Conservation (phyloP, 2,113 vertebrate species). For the Salminus brasiliensis region DNA sequence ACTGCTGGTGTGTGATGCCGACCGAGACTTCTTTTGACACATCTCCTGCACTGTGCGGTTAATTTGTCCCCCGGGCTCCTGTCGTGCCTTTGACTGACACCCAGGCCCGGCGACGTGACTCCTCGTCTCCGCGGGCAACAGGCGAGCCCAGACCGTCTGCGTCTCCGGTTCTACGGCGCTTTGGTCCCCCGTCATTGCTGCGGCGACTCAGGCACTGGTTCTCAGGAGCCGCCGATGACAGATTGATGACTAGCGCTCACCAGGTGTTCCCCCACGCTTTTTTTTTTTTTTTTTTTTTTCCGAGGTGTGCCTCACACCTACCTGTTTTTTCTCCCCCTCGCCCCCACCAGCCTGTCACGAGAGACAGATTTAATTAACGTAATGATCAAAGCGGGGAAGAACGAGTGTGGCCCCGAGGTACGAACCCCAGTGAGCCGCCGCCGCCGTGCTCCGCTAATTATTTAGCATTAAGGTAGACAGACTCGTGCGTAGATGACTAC, state of each 20-base stretch:
- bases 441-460: slow-evolving; percentile 72
- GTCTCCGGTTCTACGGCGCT: slow-evolving; percentile 4
- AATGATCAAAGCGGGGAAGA: slow-evolving; percentile 79
- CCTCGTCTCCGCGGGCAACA: slow-evolving; percentile 71
- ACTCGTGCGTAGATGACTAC: slow-evolving; percentile 77
- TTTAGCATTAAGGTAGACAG: slow-evolving; percentile 83
- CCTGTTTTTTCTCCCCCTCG: slow-evolving; percentile 68
- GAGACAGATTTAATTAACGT: slow-evolving; percentile 82
- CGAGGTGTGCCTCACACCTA: slow-evolving; percentile 76
- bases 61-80: slow-evolving; percentile 73
- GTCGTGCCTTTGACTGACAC: slow-evolving; percentile 73
- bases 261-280: slow-evolving; percentile 77
- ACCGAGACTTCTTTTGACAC: slow-evolving; percentile 77
- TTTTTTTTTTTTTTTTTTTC: too few relatives aligned
- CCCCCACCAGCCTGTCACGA: slow-evolving; percentile 74
- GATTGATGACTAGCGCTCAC: slow-evolving; percentile 67
- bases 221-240: slow-evolving; percentile 67
- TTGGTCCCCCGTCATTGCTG: not conserved
- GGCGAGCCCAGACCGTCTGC: not conserved
- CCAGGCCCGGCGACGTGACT: slow-evolving; percentile 75
- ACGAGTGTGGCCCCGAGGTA: slow-evolving; percentile 76
- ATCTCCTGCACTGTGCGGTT: slow-evolving; percentile 71
- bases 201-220: slow-evolving; percentile 41
- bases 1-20: slow-evolving; percentile 70
- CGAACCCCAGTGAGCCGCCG: slow-evolving; percentile 68